Percentiles rank a stretch among this genome's conserved stretches.
Evolutionary conservation across 2,113 vertebrate genomes (phyloP).

Genomic region (Cnemophilus loriae): DNA sequence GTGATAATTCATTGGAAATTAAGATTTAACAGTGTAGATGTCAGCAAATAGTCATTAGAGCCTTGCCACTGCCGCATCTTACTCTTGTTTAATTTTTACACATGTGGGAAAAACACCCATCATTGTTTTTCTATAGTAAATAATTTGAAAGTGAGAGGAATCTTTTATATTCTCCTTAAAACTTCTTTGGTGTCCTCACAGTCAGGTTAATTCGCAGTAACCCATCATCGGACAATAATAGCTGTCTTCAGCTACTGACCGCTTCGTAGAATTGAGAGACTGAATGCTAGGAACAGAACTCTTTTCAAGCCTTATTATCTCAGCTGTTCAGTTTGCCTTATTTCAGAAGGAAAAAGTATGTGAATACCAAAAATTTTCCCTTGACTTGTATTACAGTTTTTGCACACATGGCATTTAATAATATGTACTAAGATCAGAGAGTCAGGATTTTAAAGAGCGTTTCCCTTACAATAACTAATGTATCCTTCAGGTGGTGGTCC

Average conservation of each 20-base stretch:
- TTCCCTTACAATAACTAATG: background rate
- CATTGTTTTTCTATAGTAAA: background rate
- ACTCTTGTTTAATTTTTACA: background rate
- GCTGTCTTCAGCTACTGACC: background rate
- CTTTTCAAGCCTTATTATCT: background rate
- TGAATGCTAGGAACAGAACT: background rate
- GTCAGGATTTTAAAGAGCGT: accelerated
- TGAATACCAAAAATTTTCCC: background rate
- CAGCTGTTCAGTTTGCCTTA: background rate
- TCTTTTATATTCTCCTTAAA: background rate
- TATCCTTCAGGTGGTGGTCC: background rate
- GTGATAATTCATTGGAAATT: background rate
- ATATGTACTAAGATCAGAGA: background rate
- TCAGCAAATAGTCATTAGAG: background rate
- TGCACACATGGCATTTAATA: background rate
- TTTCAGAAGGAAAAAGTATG: background rate
- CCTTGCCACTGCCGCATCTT: background rate
- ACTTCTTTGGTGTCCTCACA: background rate
- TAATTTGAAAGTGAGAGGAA: background rate
- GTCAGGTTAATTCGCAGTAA: background rate
- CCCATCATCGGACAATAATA: background rate
- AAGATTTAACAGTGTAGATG: background rate
- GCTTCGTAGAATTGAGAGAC: background rate
- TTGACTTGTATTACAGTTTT: background rate
- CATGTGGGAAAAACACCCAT: background rate